Conservation (phyloP, 1,140 invertebrate species). For the Ladona fulva region DNA sequence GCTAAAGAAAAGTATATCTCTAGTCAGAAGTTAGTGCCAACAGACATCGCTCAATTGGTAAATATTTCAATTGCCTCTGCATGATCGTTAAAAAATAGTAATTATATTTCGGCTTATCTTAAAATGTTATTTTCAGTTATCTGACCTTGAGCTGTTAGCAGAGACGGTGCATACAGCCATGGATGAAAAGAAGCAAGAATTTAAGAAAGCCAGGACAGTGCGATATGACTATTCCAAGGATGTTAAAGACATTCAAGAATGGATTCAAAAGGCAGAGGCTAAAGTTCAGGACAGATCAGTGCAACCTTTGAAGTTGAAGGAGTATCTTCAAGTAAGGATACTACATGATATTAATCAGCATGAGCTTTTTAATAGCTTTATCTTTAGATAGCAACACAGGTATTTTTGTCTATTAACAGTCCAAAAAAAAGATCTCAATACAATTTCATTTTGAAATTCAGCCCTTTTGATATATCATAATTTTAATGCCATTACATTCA, state of each 20-base stretch:
- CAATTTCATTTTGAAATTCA: too few species aligned
- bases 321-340: conserved; percentile 50
- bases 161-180: conserved; percentile 66
- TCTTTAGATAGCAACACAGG: too few species aligned
- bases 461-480: too few species aligned
- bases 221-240: conserved; percentile 68
- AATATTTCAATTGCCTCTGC: conserved; percentile 18
- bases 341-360: too few species aligned
- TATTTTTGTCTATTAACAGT: too few species aligned
- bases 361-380: too few species aligned
- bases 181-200: conserved; percentile 78
- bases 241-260: conserved; percentile 68
- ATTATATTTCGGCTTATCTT: neutral
- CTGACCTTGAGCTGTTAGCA: conserved; percentile 63
- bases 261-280: conserved; percentile 72
- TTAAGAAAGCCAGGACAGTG: conserved; percentile 71
- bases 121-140: conserved; percentile 37
- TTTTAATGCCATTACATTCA: too few species aligned
- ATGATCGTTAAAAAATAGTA: neutral
- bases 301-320: conserved; percentile 66
- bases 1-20: conserved; percentile 58
- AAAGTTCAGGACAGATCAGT: conserved; percentile 69
- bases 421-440: too few species aligned
- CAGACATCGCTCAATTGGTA: conserved; percentile 59
- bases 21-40: conserved; percentile 57